These are phyloP conservation scores for Mechanitis messenoides DNA, from an alignment of 2,888 invertebrate species.

Conservation along the genomic window DNA sequence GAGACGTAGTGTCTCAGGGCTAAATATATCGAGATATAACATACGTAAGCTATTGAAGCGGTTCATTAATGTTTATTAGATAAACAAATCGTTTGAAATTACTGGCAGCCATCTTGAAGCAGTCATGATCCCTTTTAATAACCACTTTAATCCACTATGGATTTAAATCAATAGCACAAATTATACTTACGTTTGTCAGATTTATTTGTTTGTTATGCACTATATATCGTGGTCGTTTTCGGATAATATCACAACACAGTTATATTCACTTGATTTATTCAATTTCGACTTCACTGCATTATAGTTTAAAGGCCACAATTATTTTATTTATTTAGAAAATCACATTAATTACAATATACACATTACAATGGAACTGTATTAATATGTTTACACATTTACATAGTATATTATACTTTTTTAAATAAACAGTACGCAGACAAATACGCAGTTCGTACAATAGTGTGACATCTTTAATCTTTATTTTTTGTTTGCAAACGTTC, in stretches of 20 bases:
- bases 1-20: not conserved
- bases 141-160: conserved; percentile 31
- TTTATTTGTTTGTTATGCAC: conserved; percentile 4
- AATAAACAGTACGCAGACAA: conserved; percentile 42
- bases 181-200: conserved; percentile 53
- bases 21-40: not conserved
- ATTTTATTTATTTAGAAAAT: conserved; percentile 2
- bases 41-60: not conserved
- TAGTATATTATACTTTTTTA: conserved; percentile 35
- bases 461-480: conserved; percentile 53
- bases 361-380: conserved; percentile 28
- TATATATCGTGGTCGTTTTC: conserved; percentile 26
- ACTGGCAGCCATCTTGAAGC: conserved; percentile 62
- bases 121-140: conserved; percentile 26
- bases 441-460: conserved; percentile 56
- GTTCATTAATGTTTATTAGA: conserved; percentile 15
- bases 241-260: conserved; percentile 20
- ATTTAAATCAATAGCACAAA: conserved; percentile 15
- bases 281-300: conserved; percentile 15
- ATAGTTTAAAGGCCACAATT: conserved; percentile 10
- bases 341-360: conserved; percentile 19
- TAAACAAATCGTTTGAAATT: conserved; percentile 42
- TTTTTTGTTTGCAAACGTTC: conserved; percentile 37
- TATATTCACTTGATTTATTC: conserved; percentile 15
- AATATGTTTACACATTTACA: conserved; percentile 41